Evolutionary conservation across 2,113 vertebrate species (phyloP), one percentile per base, ranked within the genome.

Genomic region (Tachuris rubrigastra): DNA sequence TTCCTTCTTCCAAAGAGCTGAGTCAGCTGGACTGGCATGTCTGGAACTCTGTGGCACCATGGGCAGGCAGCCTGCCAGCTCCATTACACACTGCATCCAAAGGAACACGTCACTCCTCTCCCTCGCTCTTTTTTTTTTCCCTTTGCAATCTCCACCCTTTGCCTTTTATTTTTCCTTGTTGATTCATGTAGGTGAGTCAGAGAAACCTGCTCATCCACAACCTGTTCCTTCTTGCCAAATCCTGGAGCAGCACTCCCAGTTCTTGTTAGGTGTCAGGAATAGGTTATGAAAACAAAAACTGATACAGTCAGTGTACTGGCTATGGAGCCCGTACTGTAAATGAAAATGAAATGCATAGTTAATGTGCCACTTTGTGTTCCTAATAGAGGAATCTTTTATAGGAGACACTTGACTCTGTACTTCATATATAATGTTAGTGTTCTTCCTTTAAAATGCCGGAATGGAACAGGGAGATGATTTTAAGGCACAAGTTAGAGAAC

Each of bases 201-300:
- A 97, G 87, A 97, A 97, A 97, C 93, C 81, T 97, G 94, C 96
- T 97, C 79, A 95, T 97, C 96, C 84, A 92, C 87, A 96, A 69
- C 95, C 90, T 97, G 93, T 97, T 95, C 87, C 94, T 83, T 97
- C 97, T 97, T 98, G 96, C 89, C 95, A 98, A 85, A 93, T 97
- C 92, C 93, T 96, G 63, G 93, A 97, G 94, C 81, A 97, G 94
- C 87, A 94, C 91, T 97, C 85, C 87, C 92, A 92, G 89, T 92
- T 97, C 93, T 96, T 82, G 65, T 49, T 80, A 92, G 74, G 94
- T 94, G 85, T 91, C 84, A 96, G 93, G 87, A 87, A 79, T 86
- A 95, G 96, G 93, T 97, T 80, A 97, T 88, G 73, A 93, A 98
- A 97, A 96, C 91, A 91, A 92, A 93, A 97, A 35, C 41, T 44